Conservation (phyloP, 2,888 invertebrate species). For the Crepidodera aurea region DNA sequence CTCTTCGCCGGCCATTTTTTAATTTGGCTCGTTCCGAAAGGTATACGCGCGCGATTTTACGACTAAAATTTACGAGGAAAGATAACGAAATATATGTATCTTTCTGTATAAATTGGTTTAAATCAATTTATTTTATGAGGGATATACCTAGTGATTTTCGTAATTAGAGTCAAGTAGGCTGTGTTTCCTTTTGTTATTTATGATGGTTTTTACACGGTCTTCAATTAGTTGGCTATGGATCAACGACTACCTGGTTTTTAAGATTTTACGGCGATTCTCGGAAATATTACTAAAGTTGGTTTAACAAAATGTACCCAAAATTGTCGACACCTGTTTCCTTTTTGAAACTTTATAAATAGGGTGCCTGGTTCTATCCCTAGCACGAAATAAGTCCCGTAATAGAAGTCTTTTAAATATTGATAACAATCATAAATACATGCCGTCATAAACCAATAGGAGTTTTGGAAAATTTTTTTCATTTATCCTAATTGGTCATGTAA, state of each 20-base stretch:
- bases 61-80: constrained; percentile 39
- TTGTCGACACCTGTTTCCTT: constrained; percentile 6
- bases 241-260: constrained; percentile 10
- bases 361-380: too few relatives aligned
- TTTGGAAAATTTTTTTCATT: too few relatives aligned
- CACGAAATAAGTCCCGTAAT: too few relatives aligned
- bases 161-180: constrained; percentile 34
- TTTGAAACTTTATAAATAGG: too few relatives aligned
- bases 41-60: constrained; percentile 41
- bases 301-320: background rate
- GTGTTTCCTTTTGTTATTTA: constrained; percentile 27
- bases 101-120: constrained; percentile 39
- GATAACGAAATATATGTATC: constrained; percentile 39
- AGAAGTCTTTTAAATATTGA: too few relatives aligned
- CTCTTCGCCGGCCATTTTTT: constrained; percentile 40
- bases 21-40: constrained; percentile 38
- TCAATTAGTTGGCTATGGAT: constrained; percentile 12
- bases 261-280: background rate
- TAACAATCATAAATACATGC: too few relatives aligned
- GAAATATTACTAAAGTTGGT: constrained; percentile 2
- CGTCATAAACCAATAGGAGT: too few relatives aligned
- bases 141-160: constrained; percentile 35
- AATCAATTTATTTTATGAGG: constrained; percentile 41
- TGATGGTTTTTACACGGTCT: constrained; percentile 17
- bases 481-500: too few relatives aligned